phyloP scores from a whole-genome alignment of 2,113 vertebrate genomes.

The Osmerus mordax region DNA sequence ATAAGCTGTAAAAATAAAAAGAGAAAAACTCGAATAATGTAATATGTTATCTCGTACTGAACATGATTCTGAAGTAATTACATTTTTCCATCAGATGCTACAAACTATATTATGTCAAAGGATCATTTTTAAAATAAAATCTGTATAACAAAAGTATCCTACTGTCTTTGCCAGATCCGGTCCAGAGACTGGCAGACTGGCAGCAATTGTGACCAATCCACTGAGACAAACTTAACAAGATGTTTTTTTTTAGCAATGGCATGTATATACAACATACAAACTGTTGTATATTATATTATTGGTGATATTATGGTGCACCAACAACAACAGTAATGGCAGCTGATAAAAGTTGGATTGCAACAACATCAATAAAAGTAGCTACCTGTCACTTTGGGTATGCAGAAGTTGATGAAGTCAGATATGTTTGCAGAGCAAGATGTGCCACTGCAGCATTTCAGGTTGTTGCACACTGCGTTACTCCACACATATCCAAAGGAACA shows the following conservation, averaged over 20 bases:
- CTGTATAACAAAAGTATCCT: too few relatives aligned
- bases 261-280: too few relatives aligned
- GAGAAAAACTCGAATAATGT: neutral
- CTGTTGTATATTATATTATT: too few relatives aligned
- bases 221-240: too few relatives aligned
- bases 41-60: too few relatives aligned
- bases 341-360: neutral
- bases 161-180: too few relatives aligned
- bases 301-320: too few relatives aligned
- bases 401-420: constrained; percentile 39
- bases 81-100: neutral
- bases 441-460: constrained; percentile 43
- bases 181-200: too few relatives aligned
- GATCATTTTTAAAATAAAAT: neutral
- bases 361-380: constrained; percentile 15
- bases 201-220: too few relatives aligned
- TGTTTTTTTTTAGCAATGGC: too few relatives aligned
- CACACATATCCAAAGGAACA: constrained; percentile 48
- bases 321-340: too few relatives aligned
- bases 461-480: constrained; percentile 59
- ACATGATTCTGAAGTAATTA: neutral
- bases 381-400: constrained; percentile 50
- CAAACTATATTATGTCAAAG: neutral
- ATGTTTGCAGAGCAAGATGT: constrained; percentile 38
- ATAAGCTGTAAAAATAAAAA: constrained; percentile 22